Evolutionary conservation across 2,797 vertebrate species (phyloP).

Genomic region (Babyrousa celebensis): DNA sequence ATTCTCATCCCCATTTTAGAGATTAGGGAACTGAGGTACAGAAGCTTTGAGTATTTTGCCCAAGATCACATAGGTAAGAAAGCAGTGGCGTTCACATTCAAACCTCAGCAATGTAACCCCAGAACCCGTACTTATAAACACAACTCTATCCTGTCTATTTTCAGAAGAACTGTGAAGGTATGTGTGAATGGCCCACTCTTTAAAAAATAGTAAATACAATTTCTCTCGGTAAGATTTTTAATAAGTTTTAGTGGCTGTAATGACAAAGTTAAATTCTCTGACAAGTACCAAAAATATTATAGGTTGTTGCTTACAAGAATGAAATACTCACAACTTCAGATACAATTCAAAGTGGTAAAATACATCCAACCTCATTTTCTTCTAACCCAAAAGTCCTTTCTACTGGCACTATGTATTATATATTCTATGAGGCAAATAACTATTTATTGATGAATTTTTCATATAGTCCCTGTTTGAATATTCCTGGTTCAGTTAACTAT

Average conservation of each 20-base stretch:
- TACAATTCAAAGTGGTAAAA: conserved; percentile 7
- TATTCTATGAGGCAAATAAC: neutral
- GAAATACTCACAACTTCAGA: neutral
- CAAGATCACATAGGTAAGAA: conserved; percentile 17
- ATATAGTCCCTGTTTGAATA: neutral
- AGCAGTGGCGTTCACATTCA: neutral
- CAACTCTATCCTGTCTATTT: neutral
- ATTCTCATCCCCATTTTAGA: conserved; percentile 11
- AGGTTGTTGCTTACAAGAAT: neutral
- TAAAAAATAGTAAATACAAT: neutral
- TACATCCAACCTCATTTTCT: neutral
- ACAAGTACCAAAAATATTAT: neutral
- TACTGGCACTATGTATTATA: neutral
- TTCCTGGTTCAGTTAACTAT: neutral
- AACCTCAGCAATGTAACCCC: neutral
- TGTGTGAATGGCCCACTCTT: neutral
- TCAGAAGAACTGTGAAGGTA: neutral
- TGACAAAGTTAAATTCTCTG: neutral
- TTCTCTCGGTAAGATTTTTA: conserved; percentile 18
- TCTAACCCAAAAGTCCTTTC: conserved; percentile 29
- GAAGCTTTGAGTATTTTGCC: neutral
- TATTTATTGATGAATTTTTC: neutral
- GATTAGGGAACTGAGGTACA: neutral
- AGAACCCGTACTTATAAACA: neutral
- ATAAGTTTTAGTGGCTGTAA: neutral